Evolutionary conservation across 2,888 invertebrate species (phyloP), one percentile per base, ranked within the genome.

Genomic region (Heliconius charithonia): DNA sequence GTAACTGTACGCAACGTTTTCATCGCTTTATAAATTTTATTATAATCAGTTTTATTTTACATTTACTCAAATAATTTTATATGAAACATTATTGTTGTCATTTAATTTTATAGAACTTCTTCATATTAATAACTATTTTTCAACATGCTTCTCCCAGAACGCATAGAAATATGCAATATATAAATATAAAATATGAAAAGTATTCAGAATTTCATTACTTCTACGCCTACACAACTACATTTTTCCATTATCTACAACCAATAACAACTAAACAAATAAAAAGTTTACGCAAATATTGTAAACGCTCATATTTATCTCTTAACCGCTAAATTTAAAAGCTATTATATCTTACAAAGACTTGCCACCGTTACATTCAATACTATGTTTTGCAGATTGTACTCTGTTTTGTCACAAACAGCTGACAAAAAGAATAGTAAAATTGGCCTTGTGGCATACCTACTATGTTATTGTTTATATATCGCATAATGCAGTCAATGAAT

Each of bases 401-500:
- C 32, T 25, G 62, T 72, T 81, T 76, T 76, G 51, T 73, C 76
- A 65, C 29, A 78, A 67, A 74, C 72, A 70, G 25, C 45, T 74
- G 63, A 72, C 76, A 80, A 75, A 78, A 76, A 78, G 72, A 75
- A 81, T 82, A 81, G 81, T 82, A 82, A 82, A 82, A 81, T 82
- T 79, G 79, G 73, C 81, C 82, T 82, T 80, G 81, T 77, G 76
- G 78, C 76, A 78, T 81, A 81, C 56, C 71, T 71, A 71, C 75
- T 80, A 80, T 74, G 63, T 77, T 78, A 80, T 82, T 83, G 80
- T 83, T 80, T 80, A 81, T 81, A 82, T 78, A 81, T 79, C 62
- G 75, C 79, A 82, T 81, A 81, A 81, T 83, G 82, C 83, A 82
- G 79, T 83, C 82, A 83, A 82, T 82, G 82, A 83, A 80, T 83